Evolutionary conservation across 2,888 invertebrate genomes (phyloP).

Genomic region (Tolmerus cingulatus): DNA sequence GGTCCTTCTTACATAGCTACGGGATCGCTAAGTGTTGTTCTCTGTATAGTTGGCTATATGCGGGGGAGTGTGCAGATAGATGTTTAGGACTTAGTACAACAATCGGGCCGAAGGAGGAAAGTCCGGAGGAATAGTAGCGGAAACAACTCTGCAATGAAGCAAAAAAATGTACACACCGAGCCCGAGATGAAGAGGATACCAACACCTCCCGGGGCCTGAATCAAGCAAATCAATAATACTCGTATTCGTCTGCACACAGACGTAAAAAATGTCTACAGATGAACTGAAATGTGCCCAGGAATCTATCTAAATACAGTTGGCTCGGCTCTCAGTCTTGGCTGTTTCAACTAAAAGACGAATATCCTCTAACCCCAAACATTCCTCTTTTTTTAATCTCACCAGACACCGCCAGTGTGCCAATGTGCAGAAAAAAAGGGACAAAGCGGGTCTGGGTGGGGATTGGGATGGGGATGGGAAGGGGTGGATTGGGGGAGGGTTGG

Average conservation of each 20-base stretch:
- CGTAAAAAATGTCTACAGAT: conserved; percentile 42
- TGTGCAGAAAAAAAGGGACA: conserved; percentile 34
- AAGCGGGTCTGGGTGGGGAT: neutral
- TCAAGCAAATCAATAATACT: conserved; percentile 42
- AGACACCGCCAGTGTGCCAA: conserved; percentile 37
- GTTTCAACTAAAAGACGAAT: conserved; percentile 40
- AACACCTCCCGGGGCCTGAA: conserved; percentile 11
- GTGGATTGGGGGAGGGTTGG: neutral
- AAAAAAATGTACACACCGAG: conserved; percentile 21
- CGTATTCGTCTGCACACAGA: conserved; percentile 32
- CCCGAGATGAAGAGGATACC: conserved; percentile 1
- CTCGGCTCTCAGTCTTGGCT: conserved; percentile 32
- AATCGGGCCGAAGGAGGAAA: neutral
- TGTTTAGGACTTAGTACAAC: conserved; percentile 32
- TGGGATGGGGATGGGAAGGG: neutral
- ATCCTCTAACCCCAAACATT: conserved; percentile 31
- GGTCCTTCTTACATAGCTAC: neutral
- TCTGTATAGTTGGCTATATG: neutral
- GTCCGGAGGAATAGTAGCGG: conserved; percentile 15
- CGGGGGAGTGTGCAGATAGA: neutral
- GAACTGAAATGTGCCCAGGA: conserved; percentile 36
- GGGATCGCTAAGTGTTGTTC: neutral
- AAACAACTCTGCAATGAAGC: conserved; percentile 31
- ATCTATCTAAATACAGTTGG: conserved; percentile 38
- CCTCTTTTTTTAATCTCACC: conserved; percentile 17